These are phyloP conservation scores for Pterocles burchelli DNA, from an alignment of 2,113 vertebrate genomes.

Conservation along the genomic window DNA sequence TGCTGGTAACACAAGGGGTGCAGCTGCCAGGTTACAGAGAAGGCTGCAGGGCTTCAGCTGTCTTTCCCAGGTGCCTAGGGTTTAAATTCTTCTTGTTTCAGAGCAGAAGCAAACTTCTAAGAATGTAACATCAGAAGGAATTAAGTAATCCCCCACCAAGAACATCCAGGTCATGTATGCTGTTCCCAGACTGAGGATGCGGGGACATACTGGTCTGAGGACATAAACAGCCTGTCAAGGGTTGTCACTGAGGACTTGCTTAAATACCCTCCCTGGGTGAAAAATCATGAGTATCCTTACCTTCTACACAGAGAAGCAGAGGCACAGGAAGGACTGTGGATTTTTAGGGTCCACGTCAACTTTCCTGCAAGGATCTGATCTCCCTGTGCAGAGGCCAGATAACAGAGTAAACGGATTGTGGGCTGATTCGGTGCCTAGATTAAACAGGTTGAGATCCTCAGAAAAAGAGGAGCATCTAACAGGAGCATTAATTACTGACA, in stretches of 20 bases:
- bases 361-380: neutral
- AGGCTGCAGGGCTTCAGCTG: neutral
- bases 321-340: neutral
- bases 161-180: rapidly evolving
- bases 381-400: neutral
- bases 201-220: neutral
- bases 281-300: neutral
- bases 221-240: neutral
- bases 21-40: neutral
- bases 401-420: neutral
- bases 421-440: neutral
- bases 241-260: neutral
- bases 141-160: neutral
- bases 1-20: neutral
- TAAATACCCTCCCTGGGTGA: neutral
- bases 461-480: neutral
- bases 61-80: neutral
- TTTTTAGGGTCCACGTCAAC: neutral
- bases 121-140: neutral
- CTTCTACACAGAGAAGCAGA: neutral
- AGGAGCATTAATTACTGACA: neutral
- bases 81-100: neutral
- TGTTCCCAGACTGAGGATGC: neutral
- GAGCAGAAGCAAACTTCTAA: neutral
- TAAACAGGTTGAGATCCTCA: neutral